Evolutionary conservation across 2,888 invertebrate species (phyloP), one percentile per base, ranked within the genome.

Genomic region (Lordiphosa andalusiaca): DNA sequence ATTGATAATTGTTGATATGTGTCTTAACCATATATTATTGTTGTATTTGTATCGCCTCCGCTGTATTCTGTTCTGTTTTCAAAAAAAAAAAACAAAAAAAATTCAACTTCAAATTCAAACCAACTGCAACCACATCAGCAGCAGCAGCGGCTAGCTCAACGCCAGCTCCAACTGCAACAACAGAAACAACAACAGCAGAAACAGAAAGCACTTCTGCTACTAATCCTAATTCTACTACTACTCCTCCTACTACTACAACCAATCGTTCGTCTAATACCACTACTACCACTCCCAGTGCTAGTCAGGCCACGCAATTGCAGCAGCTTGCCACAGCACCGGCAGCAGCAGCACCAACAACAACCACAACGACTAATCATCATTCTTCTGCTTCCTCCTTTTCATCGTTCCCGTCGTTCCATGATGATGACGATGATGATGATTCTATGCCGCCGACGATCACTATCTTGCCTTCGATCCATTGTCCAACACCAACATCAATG

Each of bases 351-450:
- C 87, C 78, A 59, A 50, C 69, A 66, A 56, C 58, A 67, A 53
- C 69, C 67, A 67, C 78, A 81, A 88, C 88, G 86, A 88, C 88
- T 88, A 88, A 88, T 89, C 89, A 88, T 78, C 86, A 88, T 73
- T 88, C 89, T 88, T 89, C 88, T 88, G 86, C 89, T 88, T 88
- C 89, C 88, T 89, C 88, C 88, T 88, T 88, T 87, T 89, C 88
- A 86, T 88, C 88, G 87, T 88, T 88, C 75, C 88, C 88, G 51
- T 88, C 88, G 69, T 89, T 88, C 66, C 86, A 89, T 54, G 67
- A 64, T 49, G 63, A 89, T 73, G 88, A 88, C 61, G 65, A 67
- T 49, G 63, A 89, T 73, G 88, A 88, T 75, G 87, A 83, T 69
- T 57, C 60, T 16, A 70, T 76, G 25, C 64, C 72, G 46, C 58